A percentile compares a stretch with the other conserved stretches of the same genome.
phyloP scores from a whole-genome alignment of 2,113 vertebrate species.

The Centropus bengalensis region DNA sequence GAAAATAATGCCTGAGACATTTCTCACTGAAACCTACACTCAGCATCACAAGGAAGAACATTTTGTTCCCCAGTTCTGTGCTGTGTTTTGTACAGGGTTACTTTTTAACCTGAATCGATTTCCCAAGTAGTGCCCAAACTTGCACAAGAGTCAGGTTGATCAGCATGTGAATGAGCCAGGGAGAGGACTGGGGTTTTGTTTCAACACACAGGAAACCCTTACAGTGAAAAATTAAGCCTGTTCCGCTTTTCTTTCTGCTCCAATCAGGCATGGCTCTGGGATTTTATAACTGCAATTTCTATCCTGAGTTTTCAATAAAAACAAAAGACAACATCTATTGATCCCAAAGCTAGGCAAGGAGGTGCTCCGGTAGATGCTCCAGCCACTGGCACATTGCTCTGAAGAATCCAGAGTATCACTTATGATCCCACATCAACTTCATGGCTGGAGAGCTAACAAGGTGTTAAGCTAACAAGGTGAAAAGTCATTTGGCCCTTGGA shows the following conservation, averaged over 20 bases:
- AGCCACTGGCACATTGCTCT: background rate
- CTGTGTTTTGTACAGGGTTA: background rate
- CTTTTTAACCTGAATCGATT: background rate
- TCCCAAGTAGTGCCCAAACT: background rate
- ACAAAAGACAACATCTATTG: background rate
- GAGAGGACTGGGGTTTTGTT: background rate
- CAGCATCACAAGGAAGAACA: background rate
- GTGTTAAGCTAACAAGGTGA: background rate
- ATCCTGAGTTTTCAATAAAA: background rate
- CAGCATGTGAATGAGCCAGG: background rate
- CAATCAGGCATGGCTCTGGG: background rate
- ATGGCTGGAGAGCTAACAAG: background rate
- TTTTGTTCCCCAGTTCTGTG: background rate
- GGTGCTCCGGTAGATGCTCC: background rate
- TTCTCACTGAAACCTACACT: background rate
- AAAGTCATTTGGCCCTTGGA: background rate
- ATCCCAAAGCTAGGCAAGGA: background rate
- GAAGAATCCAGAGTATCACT: background rate
- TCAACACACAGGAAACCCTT: background rate
- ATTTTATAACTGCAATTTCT: background rate
- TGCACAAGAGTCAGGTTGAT: background rate
- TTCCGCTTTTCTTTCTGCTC: background rate
- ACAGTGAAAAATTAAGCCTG: background rate
- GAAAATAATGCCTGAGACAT: background rate
- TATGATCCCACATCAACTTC: background rate